Conservation (phyloP, 2,113 vertebrate species). For the Coracopsis vasa region DNA sequence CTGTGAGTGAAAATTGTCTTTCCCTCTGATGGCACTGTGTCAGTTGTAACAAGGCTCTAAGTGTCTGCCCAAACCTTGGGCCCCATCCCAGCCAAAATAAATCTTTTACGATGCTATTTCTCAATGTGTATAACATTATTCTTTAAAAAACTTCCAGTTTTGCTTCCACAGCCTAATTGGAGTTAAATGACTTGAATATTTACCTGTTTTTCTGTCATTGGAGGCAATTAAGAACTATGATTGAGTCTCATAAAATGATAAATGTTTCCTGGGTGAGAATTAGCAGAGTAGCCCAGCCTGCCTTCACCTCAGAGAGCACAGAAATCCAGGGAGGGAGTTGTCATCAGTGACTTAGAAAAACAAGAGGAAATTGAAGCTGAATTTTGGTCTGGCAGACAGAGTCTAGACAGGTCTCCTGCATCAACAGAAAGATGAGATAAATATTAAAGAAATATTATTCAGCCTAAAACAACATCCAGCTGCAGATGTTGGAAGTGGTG, state of each 20-base stretch:
- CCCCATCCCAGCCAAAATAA: neutral
- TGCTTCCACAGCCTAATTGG: neutral
- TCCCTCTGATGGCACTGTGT: neutral
- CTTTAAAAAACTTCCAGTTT: neutral
- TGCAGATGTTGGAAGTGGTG: neutral
- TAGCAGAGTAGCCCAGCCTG: neutral
- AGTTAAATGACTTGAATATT: neutral
- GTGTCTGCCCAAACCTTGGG: neutral
- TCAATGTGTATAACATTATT: neutral
- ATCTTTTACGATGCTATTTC: neutral
- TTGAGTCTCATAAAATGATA: neutral
- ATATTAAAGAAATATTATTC: conserved; percentile 25
- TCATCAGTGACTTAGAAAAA: neutral
- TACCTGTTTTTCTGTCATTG: neutral
- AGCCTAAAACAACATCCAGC: neutral
- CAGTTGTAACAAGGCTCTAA: neutral
- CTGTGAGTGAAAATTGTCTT: neutral
- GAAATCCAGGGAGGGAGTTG: neutral
- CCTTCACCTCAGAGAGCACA: neutral
- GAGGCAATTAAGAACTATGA: neutral
- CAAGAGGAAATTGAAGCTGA: neutral
- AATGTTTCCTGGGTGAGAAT: neutral
- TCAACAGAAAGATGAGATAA: neutral
- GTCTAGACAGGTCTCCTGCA: neutral
- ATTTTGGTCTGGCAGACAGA: neutral